Evolutionary conservation across 2,113 vertebrate species (phyloP).

Genomic region (Urocolius indicus): DNA sequence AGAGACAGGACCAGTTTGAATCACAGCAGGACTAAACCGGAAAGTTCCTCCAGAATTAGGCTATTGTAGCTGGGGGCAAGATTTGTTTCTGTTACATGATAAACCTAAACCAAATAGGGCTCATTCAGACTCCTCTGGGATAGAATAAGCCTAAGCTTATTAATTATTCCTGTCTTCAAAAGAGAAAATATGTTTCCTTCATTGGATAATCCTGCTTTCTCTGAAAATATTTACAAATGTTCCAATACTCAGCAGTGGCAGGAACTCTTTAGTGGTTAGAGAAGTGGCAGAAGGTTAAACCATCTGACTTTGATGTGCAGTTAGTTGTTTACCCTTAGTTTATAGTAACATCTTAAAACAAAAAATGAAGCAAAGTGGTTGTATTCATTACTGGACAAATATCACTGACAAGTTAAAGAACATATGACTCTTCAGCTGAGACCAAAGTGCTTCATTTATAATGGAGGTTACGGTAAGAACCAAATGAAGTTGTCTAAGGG

Average conservation of each 20-base stretch:
- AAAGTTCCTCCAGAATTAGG: not conserved
- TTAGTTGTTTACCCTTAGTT: conserved; percentile 21
- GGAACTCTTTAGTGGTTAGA: conserved; percentile 33
- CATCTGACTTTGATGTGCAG: conserved; percentile 42
- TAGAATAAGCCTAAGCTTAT: not conserved
- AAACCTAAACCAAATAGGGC: not conserved
- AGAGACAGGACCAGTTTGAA: not conserved
- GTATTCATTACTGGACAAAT: conserved; percentile 51
- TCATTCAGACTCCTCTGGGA: not conserved
- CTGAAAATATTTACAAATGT: conserved; percentile 1
- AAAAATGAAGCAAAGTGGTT: not conserved
- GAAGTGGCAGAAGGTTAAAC: conserved; percentile 66
- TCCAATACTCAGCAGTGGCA: not conserved
- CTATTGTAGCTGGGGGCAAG: not conserved
- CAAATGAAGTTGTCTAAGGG: conserved; percentile 72
- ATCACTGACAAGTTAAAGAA: not conserved
- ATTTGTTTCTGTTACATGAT: not conserved
- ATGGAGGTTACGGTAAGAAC: conserved; percentile 74
- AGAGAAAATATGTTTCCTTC: not conserved
- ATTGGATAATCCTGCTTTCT: conserved; percentile 40
- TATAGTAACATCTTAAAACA: conserved; percentile 22
- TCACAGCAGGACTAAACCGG: not conserved
- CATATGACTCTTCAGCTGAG: conserved; percentile 21
- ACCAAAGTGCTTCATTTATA: conserved; percentile 70
- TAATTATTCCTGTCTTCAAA: conserved; percentile 16